Evolutionary conservation across 1,140 invertebrate genomes (phyloP), one percentile per base, ranked within the genome.

Genomic region (Tetramorium parvispinum): DNA sequence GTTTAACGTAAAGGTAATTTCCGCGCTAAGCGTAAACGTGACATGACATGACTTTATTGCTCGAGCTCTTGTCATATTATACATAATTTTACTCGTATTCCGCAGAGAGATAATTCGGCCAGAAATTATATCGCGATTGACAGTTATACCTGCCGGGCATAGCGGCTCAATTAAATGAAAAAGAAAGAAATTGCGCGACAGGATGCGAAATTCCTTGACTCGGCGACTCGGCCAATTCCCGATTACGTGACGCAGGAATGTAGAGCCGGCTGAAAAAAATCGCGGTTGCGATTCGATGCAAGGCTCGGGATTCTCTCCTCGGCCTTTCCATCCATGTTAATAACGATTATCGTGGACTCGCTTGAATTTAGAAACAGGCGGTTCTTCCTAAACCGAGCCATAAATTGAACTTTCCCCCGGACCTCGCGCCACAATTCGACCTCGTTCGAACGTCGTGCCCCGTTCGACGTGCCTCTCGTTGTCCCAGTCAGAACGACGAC

Each of bases 321-420:
- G 43, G 53, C 77, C 88, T 90, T 88, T 90, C 24, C 79, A 59
- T 78, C 68, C 75, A 66, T 86, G 73, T 86, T 88, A 88, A 88
- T 85, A 78, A 53, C 53, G 77, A 85, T 79, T 87, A 90, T 87
- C 85, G 85, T 24, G 85, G 32, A 53, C 73, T 37, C 66, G 57
- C 49, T 86, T 85, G 66, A 86, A 89, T 91, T 91, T 90, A 82
- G 78, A 85, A 86, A 87, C 89, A 40, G 55, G 51, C 59, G 66
- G 87, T 76, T 89, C 89, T 75, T 87, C 87, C 85, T 83, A 86
- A 91, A 91, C 46, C 85, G 76, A 85, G 85, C 75, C 85, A 89
- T 91, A 91, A 91, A 91, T 91, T 89, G 90, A 91, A 91, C 90
- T 91, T 91, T 91, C 90, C 87, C 90, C 77, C 70, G 83, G 65